phyloP scores from a whole-genome alignment of 1,140 invertebrate species.

The Atopsyche davidsoni region DNA sequence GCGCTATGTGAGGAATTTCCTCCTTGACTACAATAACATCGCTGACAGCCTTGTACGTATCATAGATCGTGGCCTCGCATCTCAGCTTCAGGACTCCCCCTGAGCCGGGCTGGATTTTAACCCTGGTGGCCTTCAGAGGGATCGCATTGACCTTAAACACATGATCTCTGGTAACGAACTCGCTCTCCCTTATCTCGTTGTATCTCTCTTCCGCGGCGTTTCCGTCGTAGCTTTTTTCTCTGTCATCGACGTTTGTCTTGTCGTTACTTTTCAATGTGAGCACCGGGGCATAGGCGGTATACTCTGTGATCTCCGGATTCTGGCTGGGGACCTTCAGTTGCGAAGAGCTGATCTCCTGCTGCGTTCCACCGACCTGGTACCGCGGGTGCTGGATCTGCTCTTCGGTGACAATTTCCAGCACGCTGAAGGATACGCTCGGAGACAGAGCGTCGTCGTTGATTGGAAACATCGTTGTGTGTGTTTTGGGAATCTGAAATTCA shows the following conservation, averaged over 20 bases:
- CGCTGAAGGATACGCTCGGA: slow-evolving; percentile 23
- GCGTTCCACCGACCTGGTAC: slow-evolving; percentile 27
- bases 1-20: slow-evolving; percentile 24
- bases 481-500: slow-evolving; percentile 22
- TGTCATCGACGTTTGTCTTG: slow-evolving; percentile 1
- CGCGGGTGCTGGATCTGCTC: slow-evolving; percentile 21
- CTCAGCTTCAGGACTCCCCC: slow-evolving; percentile 15
- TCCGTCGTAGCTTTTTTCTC: slow-evolving; percentile 6
- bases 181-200: slow-evolving; percentile 9
- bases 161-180: slow-evolving; percentile 14
- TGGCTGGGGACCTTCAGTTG: slow-evolving; percentile 24
- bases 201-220: neutral
- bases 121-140: slow-evolving; percentile 23
- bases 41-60: slow-evolving; percentile 25
- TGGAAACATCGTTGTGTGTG: slow-evolving; percentile 21
- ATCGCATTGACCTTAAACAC: slow-evolving; percentile 13
- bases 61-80: slow-evolving; percentile 27
- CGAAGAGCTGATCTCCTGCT: slow-evolving; percentile 26
- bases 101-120: slow-evolving; percentile 18
- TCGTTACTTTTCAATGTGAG: neutral
- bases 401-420: slow-evolving; percentile 24
- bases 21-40: slow-evolving; percentile 24
- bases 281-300: slow-evolving; percentile 23
- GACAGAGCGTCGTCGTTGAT: slow-evolving; percentile 24
- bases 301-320: slow-evolving; percentile 25